phyloP scores from a whole-genome alignment of 2,113 vertebrate species.

The Anhinga rufa region DNA sequence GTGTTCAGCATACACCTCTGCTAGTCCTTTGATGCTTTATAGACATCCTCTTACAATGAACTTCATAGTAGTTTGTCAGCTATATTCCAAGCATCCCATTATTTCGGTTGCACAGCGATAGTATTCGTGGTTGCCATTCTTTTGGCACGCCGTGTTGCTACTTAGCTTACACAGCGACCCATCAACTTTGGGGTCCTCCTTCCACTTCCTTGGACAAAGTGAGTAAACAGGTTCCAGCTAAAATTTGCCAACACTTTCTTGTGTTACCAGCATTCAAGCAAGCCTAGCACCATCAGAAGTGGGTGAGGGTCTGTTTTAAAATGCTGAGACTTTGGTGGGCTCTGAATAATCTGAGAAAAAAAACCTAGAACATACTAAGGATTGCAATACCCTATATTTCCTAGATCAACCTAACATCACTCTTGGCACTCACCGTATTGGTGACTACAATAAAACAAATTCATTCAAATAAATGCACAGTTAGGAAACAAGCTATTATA shows the following conservation, averaged over 20 bases:
- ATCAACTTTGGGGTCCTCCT: not conserved
- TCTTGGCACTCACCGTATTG: not conserved
- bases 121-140: not conserved
- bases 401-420: not conserved
- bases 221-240: not conserved
- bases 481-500: not conserved
- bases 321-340: not conserved
- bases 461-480: not conserved
- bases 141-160: not conserved
- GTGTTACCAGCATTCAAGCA: not conserved
- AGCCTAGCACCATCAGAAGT: not conserved
- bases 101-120: not conserved
- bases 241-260: not conserved
- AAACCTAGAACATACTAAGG: not conserved
- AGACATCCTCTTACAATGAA: not conserved
- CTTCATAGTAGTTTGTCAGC: not conserved
- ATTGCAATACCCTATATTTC: not conserved
- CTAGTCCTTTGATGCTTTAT: not conserved
- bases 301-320: not conserved
- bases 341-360: not conserved
- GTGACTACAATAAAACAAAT: not conserved
- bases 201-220: not conserved
- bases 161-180: not conserved
- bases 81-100: not conserved
- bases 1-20: not conserved